A percentile compares a stretch with the other conserved stretches of the same genome.
Evolutionary conservation across 2,113 vertebrate species (phyloP).

Genomic region (Leucoraja erinaceus): DNA sequence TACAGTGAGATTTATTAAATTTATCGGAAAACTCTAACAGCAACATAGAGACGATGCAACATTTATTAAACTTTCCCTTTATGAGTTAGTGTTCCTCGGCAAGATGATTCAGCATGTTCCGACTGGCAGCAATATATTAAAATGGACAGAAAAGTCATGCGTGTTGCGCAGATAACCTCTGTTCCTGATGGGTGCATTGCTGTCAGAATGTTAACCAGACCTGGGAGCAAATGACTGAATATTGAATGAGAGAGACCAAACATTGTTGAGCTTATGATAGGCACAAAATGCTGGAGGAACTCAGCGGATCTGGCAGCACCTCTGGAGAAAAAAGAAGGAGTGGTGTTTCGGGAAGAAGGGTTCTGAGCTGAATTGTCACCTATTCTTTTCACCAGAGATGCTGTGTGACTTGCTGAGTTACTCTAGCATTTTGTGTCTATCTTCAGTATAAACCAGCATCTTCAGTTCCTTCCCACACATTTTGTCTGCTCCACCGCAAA

Average conservation of each 20-base stretch:
- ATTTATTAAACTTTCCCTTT: neutral
- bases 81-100: neutral
- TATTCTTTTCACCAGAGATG: too few relatives aligned
- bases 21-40: neutral
- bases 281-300: too few relatives aligned
- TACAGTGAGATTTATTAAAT: neutral
- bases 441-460: too few relatives aligned
- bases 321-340: too few relatives aligned
- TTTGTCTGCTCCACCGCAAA: too few relatives aligned
- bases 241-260: neutral
- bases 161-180: neutral
- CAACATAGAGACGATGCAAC: neutral
- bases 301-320: too few relatives aligned
- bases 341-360: too few relatives aligned
- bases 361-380: too few relatives aligned
- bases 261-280: too few relatives aligned
- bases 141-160: neutral
- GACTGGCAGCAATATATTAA: neutral
- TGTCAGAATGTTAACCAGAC: neutral
- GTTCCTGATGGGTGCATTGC: neutral
- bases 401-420: too few relatives aligned
- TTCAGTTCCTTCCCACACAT: too few relatives aligned
- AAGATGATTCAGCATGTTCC: neutral
- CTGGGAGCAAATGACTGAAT: neutral
- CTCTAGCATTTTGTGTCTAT: too few relatives aligned